phyloP scores from a whole-genome alignment of 1,140 invertebrate genomes.

The Eriocheir sinensis region DNA sequence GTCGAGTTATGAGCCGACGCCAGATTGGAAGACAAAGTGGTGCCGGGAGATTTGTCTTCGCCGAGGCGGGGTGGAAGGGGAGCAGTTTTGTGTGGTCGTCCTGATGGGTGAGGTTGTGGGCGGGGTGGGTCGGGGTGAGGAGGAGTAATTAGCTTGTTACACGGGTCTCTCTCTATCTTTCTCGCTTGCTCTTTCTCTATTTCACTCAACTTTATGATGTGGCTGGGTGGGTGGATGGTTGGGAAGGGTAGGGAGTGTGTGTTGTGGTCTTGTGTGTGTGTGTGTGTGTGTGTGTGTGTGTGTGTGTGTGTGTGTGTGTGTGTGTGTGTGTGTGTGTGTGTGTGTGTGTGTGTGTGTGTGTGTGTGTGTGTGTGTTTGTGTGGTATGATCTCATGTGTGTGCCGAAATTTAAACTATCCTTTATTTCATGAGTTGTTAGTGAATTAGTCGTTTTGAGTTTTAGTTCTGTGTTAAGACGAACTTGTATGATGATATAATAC shows the following conservation, averaged over 20 bases:
- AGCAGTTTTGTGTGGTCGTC: not conserved
- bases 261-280: not conserved
- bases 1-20: slow-evolving; percentile 55
- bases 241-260: not conserved
- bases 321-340: slow-evolving; percentile 19
- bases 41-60: slow-evolving; percentile 30
- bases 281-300: slow-evolving; percentile 17
- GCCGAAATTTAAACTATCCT: no score
- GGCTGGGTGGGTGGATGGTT: not conserved
- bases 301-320: slow-evolving; percentile 41
- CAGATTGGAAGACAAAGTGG: slow-evolving; percentile 49
- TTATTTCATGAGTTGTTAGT: no score
- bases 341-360: slow-evolving; percentile 2
- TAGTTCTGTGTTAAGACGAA: no score
- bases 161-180: not conserved
- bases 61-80: slow-evolving; percentile 6
- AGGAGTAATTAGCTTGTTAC: not conserved
- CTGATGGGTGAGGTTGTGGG: not conserved
- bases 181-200: not conserved
- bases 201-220: not conserved
- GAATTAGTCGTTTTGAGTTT: no score
- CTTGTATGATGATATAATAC: no score
- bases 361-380: not conserved
- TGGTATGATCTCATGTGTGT: no score
- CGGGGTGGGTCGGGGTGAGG: not conserved